A percentile compares a stretch with the other conserved stretches of the same genome.
Conservation (phyloP, 2,797 vertebrate genomes). For the Gymnoscopelus braueri region DNA sequence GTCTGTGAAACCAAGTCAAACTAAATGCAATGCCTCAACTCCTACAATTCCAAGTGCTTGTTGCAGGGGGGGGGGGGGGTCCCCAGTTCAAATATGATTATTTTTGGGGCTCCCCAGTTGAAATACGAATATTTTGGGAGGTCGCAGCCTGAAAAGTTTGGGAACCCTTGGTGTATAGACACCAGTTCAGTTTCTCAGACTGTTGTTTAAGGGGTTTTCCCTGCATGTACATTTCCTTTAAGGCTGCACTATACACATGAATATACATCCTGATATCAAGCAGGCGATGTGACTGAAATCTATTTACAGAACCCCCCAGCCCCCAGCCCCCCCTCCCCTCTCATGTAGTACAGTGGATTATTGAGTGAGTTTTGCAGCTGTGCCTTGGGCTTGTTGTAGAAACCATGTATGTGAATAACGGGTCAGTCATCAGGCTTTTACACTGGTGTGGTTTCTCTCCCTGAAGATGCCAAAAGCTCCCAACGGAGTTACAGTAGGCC, state of each 20-base stretch:
- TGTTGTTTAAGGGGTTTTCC: too few species aligned
- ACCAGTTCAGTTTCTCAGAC: not conserved
- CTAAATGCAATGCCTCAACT: too few species aligned
- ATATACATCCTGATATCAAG: not conserved
- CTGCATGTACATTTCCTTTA: too few species aligned
- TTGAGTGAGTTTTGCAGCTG: conserved; percentile 57
- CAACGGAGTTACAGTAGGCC: conserved; percentile 49
- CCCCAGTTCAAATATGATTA: too few species aligned
- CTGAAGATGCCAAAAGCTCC: conserved; percentile 61
- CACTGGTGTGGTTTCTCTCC: conserved; percentile 45
- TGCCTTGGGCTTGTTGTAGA: conserved; percentile 31
- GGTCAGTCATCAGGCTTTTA: conserved; percentile 39
- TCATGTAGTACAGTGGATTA: conserved; percentile 34
- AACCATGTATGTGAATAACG: conserved; percentile 48
- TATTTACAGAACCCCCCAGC: conserved; percentile 18
- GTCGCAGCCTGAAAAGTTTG: too few species aligned
- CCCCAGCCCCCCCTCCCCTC: not conserved
- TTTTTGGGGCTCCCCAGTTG: too few species aligned
- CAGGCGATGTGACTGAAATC: conserved; percentile 6
- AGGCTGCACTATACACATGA: too few species aligned
- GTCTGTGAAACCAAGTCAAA: too few species aligned
- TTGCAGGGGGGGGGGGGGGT: too few species aligned
- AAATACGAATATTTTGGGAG: too few species aligned
- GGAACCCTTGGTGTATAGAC: too few species aligned
- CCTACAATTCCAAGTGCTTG: too few species aligned